phyloP scores from a whole-genome alignment of 2,113 vertebrate genomes.

The Gymnorhina tibicen region DNA sequence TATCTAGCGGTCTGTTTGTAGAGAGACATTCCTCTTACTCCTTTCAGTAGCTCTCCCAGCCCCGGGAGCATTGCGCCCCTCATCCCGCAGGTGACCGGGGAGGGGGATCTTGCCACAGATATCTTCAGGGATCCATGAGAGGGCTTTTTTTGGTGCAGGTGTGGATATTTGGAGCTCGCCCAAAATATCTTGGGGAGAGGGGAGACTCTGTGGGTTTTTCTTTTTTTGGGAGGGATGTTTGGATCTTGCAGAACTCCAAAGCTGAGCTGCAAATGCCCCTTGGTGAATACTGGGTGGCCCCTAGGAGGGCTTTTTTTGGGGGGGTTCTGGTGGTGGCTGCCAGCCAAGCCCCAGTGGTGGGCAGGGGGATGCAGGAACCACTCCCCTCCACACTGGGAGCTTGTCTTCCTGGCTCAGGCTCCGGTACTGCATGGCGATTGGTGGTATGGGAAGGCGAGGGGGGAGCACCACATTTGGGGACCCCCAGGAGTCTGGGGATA shows the following conservation, averaged over 20 bases:
- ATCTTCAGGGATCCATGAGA: background rate
- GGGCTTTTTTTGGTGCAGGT: background rate
- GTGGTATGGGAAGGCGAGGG: background rate
- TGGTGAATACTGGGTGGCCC: background rate
- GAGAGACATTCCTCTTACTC: background rate
- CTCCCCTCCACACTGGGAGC: too few species aligned
- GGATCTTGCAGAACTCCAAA: background rate
- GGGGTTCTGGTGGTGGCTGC: background rate
- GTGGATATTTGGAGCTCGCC: background rate
- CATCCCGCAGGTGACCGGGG: background rate
- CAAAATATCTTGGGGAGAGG: background rate
- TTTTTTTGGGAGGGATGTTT: background rate
- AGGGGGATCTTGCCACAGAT: background rate
- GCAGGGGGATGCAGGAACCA: background rate
- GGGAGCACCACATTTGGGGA: background rate
- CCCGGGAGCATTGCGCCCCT: background rate
- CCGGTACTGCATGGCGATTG: too few species aligned
- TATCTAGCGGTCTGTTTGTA: background rate
- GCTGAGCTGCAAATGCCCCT: background rate
- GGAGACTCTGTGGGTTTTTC: background rate
- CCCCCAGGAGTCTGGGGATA: background rate
- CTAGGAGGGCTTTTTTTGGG: background rate
- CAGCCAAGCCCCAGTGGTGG: background rate
- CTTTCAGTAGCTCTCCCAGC: background rate
- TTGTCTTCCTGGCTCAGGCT: background rate